Percentiles rank a stretch among this genome's conserved stretches.
phyloP scores from a whole-genome alignment of 2,888 invertebrate genomes.

The Cotesia congregata region DNA sequence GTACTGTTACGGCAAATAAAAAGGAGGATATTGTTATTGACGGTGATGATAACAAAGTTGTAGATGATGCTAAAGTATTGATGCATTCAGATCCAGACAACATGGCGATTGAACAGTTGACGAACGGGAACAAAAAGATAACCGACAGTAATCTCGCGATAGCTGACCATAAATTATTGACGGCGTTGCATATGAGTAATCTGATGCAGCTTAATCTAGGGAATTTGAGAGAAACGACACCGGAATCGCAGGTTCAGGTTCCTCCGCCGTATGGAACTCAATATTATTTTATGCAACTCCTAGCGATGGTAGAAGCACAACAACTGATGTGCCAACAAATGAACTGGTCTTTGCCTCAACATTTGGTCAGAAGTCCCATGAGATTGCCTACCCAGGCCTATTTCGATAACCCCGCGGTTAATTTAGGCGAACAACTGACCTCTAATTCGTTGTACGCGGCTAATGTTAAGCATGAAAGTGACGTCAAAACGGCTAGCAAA shows the following conservation, averaged over 20 bases:
- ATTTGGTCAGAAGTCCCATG: constrained; percentile 60
- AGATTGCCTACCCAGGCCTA: constrained; percentile 55
- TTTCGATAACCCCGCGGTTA: constrained; percentile 57
- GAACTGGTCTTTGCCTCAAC: constrained; percentile 63
- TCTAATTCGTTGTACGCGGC: constrained; percentile 61
- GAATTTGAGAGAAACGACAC: constrained; percentile 50
- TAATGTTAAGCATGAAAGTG: constrained; percentile 61
- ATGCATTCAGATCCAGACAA: constrained; percentile 52
- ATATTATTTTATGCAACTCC: constrained; percentile 63
- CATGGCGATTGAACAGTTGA: constrained; percentile 64
- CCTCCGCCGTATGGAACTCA: constrained; percentile 49
- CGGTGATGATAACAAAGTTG: neutral
- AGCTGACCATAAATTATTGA: constrained; percentile 68
- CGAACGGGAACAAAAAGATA: constrained; percentile 51
- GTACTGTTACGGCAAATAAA: constrained; percentile 28
- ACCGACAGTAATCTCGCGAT: constrained; percentile 57
- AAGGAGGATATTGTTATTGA: constrained; percentile 46
- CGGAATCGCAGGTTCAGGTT: constrained; percentile 44
- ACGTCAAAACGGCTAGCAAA: constrained; percentile 63
- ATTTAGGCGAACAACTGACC: constrained; percentile 60
- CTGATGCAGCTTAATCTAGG: constrained; percentile 64
- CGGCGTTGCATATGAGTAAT: constrained; percentile 69
- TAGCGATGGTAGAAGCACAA: constrained; percentile 60
- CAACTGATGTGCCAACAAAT: constrained; percentile 66
- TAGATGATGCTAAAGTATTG: constrained; percentile 48